Evolutionary conservation across 2,888 invertebrate genomes (phyloP).

Genomic region (Phyto melanocephala): DNA sequence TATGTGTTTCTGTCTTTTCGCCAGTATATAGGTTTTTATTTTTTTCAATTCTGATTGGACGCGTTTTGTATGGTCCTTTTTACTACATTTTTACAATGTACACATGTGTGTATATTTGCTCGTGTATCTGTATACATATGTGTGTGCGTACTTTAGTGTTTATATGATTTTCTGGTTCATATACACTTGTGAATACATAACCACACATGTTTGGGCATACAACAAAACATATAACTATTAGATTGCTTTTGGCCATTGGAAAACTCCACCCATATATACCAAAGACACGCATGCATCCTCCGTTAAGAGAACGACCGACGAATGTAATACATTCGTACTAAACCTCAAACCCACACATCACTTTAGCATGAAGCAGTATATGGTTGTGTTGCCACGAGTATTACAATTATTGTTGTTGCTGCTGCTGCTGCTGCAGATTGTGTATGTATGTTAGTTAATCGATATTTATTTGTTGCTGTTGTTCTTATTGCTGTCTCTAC

Average conservation of each 20-base stretch:
- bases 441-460: slow-evolving; percentile 44
- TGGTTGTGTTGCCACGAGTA: slow-evolving; percentile 6
- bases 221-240: slow-evolving; percentile 8
- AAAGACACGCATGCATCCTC: slow-evolving; percentile 59
- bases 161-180: slow-evolving; percentile 41
- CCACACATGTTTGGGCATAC: neutral
- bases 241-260: slow-evolving; percentile 67
- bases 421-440: neutral
- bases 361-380: slow-evolving; percentile 19
- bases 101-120: neutral
- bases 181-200: slow-evolving; percentile 44
- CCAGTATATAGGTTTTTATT: slow-evolving; percentile 25
- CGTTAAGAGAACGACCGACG: slow-evolving; percentile 38
- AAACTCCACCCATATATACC: slow-evolving; percentile 68
- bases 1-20: slow-evolving; percentile 28
- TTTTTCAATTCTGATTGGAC: slow-evolving; percentile 68
- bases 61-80: slow-evolving; percentile 62
- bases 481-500: slow-evolving; percentile 8
- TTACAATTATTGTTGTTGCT: neutral
- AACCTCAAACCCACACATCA: slow-evolving; percentile 29
- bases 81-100: slow-evolving; percentile 27
- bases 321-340: slow-evolving; percentile 39
- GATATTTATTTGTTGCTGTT: slow-evolving; percentile 56
- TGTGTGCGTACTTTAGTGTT: neutral
- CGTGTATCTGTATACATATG: neutral